phyloP scores from a whole-genome alignment of 92 coral and sea anemone genomes.

The Porites lobata region DNA sequence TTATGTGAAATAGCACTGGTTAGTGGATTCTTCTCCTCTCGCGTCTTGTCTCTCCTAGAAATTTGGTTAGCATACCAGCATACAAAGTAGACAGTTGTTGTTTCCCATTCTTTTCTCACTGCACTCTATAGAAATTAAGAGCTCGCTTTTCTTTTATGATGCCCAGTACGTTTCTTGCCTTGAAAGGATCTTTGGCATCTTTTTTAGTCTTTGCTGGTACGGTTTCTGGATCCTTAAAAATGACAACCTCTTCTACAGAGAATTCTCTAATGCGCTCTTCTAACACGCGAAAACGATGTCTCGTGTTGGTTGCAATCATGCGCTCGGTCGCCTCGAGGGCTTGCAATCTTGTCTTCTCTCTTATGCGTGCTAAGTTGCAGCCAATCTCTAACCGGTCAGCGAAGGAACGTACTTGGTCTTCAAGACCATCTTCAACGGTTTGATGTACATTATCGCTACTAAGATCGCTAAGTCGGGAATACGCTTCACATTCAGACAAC shows the following conservation, averaged over 20 bases:
- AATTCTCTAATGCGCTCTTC: not conserved
- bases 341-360: conserved; percentile 3
- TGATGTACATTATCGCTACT: not conserved
- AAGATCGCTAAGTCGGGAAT: no score
- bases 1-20: not conserved
- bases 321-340: not conserved
- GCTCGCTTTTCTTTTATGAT: not conserved
- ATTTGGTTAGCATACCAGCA: not conserved
- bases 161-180: not conserved
- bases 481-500: not conserved
- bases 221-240: no score
- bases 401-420: not conserved
- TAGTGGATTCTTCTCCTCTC: not conserved
- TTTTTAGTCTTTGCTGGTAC: not conserved
- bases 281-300: not conserved
- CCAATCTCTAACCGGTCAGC: not conserved
- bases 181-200: not conserved
- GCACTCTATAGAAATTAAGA: not conserved
- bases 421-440: not conserved
- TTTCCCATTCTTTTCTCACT: not conserved
- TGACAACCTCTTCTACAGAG: not conserved
- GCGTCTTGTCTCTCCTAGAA: not conserved
- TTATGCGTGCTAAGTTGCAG: conserved; percentile 3
- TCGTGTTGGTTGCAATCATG: not conserved
- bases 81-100: not conserved